A percentile compares a stretch with the other conserved stretches of the same genome.
Evolutionary conservation across 2,113 vertebrate species (phyloP).

Genomic region (Laterallus jamaicensis): DNA sequence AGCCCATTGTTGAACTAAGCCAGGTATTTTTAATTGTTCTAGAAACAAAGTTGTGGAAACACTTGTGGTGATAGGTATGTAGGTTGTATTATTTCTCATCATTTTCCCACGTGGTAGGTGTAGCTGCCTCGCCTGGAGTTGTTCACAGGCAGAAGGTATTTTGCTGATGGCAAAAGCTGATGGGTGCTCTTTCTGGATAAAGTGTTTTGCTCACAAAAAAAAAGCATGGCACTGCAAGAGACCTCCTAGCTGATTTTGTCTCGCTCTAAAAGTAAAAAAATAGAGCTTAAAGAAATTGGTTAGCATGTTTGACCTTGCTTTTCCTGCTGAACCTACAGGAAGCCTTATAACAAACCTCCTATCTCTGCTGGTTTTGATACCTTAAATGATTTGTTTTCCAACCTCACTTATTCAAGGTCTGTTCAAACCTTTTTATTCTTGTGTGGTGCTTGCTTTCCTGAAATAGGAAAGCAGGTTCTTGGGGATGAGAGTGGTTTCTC

Average conservation of each 20-base stretch:
- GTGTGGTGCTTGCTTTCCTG: background rate
- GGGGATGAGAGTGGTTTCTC: background rate
- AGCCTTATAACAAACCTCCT: background rate
- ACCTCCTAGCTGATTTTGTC: background rate
- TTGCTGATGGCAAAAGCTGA: background rate
- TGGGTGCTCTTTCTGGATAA: background rate
- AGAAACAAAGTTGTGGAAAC: background rate
- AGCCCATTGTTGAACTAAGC: background rate
- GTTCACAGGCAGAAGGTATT: background rate
- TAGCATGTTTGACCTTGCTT: background rate
- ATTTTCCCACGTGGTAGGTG: background rate
- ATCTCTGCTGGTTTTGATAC: background rate
- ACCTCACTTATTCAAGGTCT: background rate
- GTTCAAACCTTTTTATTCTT: background rate
- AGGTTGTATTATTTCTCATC: background rate
- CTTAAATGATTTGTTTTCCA: background rate
- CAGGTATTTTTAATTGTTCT: background rate
- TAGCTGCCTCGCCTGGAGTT: background rate
- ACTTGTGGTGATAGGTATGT: background rate
- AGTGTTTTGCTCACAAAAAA: background rate
- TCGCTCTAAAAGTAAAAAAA: background rate
- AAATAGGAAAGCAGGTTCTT: background rate
- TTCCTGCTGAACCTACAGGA: background rate
- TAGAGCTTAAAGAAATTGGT: background rate
- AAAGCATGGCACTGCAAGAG: background rate